phyloP scores from a whole-genome alignment of 2,797 vertebrate species.

The Alfaro cultratus region DNA sequence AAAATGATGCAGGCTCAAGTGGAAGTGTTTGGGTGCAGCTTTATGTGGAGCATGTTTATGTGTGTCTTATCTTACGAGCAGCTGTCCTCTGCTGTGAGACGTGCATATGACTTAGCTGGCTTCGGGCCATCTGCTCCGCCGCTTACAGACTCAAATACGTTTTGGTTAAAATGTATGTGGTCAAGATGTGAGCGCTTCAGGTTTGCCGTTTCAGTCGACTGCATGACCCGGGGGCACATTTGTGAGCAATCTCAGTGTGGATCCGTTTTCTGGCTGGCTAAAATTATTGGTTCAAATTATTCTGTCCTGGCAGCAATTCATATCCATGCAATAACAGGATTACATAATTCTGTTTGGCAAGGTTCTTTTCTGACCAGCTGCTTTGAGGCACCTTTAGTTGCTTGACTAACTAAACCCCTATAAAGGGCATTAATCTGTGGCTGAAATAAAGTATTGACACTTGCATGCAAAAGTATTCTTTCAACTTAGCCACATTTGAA shows the following conservation, averaged over 20 bases:
- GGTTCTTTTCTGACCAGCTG: conserved; percentile 32
- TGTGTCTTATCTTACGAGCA: conserved; percentile 48
- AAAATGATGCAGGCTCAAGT: conserved; percentile 24
- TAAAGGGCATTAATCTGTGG: conserved; percentile 12
- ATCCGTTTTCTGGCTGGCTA: conserved; percentile 15
- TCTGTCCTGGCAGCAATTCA: conserved; percentile 26
- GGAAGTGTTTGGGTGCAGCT: conserved; percentile 47
- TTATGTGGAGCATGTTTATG: conserved; percentile 32
- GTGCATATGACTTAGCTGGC: conserved; percentile 64
- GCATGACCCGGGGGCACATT: conserved; percentile 40
- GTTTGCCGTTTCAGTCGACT: conserved; percentile 15
- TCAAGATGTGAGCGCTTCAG: conserved; percentile 14
- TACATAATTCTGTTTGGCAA: conserved; percentile 43
- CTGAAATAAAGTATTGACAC: conserved; percentile 25
- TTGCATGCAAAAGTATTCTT: not conserved
- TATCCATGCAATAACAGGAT: conserved; percentile 41
- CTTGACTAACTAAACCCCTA: conserved; percentile 29
- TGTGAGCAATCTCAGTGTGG: conserved; percentile 21
- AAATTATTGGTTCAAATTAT: conserved; percentile 1
- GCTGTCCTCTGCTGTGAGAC: conserved; percentile 49
- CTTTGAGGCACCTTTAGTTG: conserved; percentile 25
- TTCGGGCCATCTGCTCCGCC: conserved; percentile 25
- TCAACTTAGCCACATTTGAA: not conserved
- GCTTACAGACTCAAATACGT: conserved; percentile 40
- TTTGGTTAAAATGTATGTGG: conserved; percentile 12